Conservation (phyloP, 1,140 invertebrate species). For the Lepidotrigona ventralis region DNA sequence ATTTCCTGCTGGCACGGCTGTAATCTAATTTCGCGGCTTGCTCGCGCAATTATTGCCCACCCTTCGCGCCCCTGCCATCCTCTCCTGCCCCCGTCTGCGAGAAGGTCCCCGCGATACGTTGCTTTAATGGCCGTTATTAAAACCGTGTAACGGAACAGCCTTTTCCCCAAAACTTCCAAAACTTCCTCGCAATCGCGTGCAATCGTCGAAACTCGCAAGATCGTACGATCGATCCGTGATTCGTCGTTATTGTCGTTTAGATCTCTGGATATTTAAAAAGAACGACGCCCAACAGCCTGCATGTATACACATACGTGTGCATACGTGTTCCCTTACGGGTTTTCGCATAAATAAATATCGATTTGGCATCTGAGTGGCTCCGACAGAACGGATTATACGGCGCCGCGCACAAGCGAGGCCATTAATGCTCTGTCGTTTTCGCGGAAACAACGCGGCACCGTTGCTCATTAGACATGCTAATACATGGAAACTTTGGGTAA, state of each 20-base stretch:
- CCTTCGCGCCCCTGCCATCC: not conserved
- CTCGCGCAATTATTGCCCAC: conserved; percentile 51
- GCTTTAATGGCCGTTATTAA: conserved; percentile 37
- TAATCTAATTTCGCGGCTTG: conserved; percentile 56
- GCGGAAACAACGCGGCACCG: conserved; percentile 5
- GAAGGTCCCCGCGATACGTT: conserved; percentile 35
- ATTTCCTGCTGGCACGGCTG: conserved; percentile 49
- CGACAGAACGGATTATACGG: not conserved
- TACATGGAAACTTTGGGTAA: conserved; percentile 34
- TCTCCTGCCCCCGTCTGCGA: not conserved
- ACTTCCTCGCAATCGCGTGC: not conserved
- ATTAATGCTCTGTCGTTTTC: conserved; percentile 13
- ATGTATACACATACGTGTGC: too few species aligned
- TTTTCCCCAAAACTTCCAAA: not conserved
- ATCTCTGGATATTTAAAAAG: too few species aligned
- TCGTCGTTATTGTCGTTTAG: not conserved
- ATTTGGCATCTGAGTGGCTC: too few species aligned
- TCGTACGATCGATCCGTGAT: not conserved
- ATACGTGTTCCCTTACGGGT: too few species aligned
- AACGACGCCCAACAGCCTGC: too few species aligned
- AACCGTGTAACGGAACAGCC: conserved; percentile 11
- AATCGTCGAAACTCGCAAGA: conserved; percentile 1
- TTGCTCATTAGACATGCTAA: conserved; percentile 32
- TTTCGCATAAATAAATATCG: too few species aligned
- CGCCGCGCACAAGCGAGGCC: not conserved